Evolutionary conservation across 2,888 invertebrate species (phyloP).

Genomic region (Itoplectis maculator): DNA sequence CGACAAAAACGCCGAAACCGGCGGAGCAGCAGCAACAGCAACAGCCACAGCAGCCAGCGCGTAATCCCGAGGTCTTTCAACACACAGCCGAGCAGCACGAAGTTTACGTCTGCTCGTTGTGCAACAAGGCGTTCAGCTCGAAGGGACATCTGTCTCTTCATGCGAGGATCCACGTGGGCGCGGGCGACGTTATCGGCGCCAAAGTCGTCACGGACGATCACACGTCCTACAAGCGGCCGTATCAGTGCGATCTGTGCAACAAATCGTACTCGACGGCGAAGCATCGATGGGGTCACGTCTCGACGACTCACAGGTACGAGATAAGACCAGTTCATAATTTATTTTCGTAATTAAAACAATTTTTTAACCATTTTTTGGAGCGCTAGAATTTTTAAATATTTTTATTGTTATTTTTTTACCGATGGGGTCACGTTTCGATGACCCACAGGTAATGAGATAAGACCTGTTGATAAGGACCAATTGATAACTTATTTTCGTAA

Average conservation of each 20-base stretch:
- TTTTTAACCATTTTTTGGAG: too few relatives aligned
- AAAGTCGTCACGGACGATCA: conserved; percentile 84
- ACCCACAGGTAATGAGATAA: too few relatives aligned
- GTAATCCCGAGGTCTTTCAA: conserved; percentile 68
- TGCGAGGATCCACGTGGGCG: conserved; percentile 84
- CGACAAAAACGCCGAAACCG: conserved; percentile 13
- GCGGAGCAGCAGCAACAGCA: background rate
- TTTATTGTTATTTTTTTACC: too few relatives aligned
- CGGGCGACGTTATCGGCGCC: conserved; percentile 82
- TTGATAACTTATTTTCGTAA: background rate
- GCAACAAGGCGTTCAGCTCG: conserved; percentile 84
- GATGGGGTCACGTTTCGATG: too few relatives aligned
- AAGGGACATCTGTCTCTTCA: conserved; percentile 84
- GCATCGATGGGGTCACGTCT: conserved; percentile 85
- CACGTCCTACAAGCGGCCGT: conserved; percentile 84
- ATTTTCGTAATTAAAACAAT: background rate
- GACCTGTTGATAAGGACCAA: too few relatives aligned
- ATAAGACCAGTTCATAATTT: background rate
- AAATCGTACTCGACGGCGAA: conserved; percentile 85
- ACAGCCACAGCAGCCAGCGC: too few relatives aligned
- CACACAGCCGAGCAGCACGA: conserved; percentile 82
- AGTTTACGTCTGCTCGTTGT: conserved; percentile 83
- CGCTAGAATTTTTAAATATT: background rate
- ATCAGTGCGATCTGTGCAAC: conserved; percentile 84
- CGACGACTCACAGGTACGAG: conserved; percentile 82